Base-by-base conservation (phyloP, 2,113 vertebrate species). In the Lipophrys pholis region DNA sequence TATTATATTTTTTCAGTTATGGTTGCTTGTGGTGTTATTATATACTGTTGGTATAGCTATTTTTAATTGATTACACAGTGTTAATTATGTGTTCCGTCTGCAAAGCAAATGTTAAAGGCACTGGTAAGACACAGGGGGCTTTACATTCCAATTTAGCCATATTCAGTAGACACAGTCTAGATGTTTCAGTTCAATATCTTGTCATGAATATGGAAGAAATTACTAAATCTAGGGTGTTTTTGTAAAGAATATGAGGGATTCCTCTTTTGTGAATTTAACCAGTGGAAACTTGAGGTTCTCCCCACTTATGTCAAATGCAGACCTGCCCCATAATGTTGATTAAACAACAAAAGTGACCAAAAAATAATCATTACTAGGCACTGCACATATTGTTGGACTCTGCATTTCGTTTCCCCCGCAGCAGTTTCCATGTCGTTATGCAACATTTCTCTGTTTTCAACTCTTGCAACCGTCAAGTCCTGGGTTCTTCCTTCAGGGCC, bases 1-100 rank as follows among this genome's bases (percentile, higher is more conserved):
- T 88, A 89, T 89, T 69, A 56, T 57, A 76, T 87, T 84, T 91
- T 86, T 89, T 85, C 79, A 82, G 76, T 88, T 74, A 85, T 81
- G 80, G 61, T 75, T 82, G 73, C 86, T 81, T 59, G 68, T 84
- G 77, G 51, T 86, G 69, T 89, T 87, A 73, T 82, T 84, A 57
- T 82, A 83, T 76, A 71, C 75, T 73, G 61, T 73, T 66, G 71
- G 76, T 89, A 55, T 82, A 65, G 76, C 49, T 40, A 30, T 68
- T 83, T 58, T 73, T 87, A 84, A 89, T 85, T 79, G 81, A 87
- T 72, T 69, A 45, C 49, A 63, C 50, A 80, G 69, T 81, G 83
- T 83, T 63, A 70, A 85, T 80, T 54, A 58, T 55, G 68, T 60
- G 43, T 58, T 69, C 36, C 58, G 43, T 59, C 46, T 58, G 48